A percentile compares a stretch with the other conserved stretches of the same genome.
phyloP scores from a whole-genome alignment of 2,797 vertebrate genomes.

The Pogoniulus pusillus region DNA sequence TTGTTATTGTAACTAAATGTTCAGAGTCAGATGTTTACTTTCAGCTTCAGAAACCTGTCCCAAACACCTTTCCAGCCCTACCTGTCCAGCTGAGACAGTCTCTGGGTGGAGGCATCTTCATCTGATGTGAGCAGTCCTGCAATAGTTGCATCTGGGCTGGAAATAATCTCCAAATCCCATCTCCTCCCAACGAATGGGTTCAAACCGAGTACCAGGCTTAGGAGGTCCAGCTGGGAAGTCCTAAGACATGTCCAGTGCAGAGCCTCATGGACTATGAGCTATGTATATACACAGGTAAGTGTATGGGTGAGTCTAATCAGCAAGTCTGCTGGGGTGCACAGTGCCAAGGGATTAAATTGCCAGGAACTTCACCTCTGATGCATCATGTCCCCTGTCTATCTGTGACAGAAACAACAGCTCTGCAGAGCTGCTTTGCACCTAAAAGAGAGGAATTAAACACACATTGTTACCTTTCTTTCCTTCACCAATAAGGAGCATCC shows the following conservation, averaged over 20 bases:
- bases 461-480: not conserved
- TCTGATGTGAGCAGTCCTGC: no score
- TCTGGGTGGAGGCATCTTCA: not conserved
- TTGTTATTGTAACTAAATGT: not conserved
- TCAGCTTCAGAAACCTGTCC: not conserved
- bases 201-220: not conserved
- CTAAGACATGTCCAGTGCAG: not conserved
- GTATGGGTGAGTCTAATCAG: not conserved
- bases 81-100: not conserved
- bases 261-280: not conserved
- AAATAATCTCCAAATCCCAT: no score
- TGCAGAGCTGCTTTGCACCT: not conserved
- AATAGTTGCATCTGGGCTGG: no score
- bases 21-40: not conserved
- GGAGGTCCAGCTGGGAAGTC: not conserved
- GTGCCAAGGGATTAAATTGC: not conserved
- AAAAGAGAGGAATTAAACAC: not conserved
- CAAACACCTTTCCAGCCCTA: not conserved
- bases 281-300: not conserved
- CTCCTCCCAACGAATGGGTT: no score
- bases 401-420: not conserved
- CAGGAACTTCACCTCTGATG: not conserved
- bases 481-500: accelerated
- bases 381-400: not conserved
- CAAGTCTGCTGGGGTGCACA: not conserved